Evolutionary conservation across 1,140 invertebrate species (phyloP), one percentile per base, ranked within the genome.

Genomic region (Plodia interpunctella): DNA sequence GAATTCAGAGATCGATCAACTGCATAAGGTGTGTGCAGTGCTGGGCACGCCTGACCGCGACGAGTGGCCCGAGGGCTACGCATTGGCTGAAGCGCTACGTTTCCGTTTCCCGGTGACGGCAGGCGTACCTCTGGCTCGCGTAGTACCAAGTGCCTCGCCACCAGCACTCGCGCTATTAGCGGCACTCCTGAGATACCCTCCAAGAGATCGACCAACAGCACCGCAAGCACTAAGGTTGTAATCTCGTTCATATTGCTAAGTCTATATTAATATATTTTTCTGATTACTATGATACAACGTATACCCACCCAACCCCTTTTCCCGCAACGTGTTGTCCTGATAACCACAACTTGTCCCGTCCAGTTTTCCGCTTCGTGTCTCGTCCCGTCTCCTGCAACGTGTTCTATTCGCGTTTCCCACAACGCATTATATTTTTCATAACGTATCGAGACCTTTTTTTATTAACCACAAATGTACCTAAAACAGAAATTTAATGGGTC

Each of bases 1-100:
- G 0, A 97, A 95, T 68, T 98, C 96, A 63, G 99, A 99, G 90
- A 98, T 99, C 58, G 99, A 99, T 87, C 97, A 99, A 90, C 94
- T 99, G 53, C 99, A 99, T 77, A 98, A 98, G 89, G 98, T 99
- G 58, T 98, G 98, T 78, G 96, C 97, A 0, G 93, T 99, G 17
- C 91, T 99, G 44, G 99, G 99, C 9, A 99, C 98, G 4, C 98
- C 98, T 6, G 68, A 76, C 17, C 84, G 98, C 94, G 94, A 94
- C 64, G 95, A 98, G 59, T 99, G 98, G 98, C 94, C 96, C 0
- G 98, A 99, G 75, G 98, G 98, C 1, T 97, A 97, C 85, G 94
- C 96, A 62, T 90, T 99, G 52, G 98, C 98, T 0, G 92, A 95
- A 2, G 94, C 95, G 38, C 97, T 99, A 93, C 98, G 99, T 74